Evolutionary conservation across 2,797 vertebrate species (phyloP).

Genomic region (Myotis findleyi): DNA sequence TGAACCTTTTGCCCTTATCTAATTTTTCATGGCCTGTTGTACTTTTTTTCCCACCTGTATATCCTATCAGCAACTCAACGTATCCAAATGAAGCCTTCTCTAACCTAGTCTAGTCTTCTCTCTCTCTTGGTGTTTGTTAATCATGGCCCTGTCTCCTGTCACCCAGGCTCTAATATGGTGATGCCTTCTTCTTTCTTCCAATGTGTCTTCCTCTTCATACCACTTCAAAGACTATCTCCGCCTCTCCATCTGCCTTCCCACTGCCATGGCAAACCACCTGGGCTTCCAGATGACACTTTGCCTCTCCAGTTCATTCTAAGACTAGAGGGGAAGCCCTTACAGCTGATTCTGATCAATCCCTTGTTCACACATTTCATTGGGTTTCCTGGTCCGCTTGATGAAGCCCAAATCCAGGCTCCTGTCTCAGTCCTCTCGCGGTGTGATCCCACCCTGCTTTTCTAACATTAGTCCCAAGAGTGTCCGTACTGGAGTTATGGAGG

Average conservation of each 20-base stretch:
- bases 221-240: background rate
- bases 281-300: background rate
- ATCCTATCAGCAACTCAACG: background rate
- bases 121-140: background rate
- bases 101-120: background rate
- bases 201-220: background rate
- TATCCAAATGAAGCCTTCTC: background rate
- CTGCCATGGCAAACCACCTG: fast-evolving
- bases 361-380: background rate
- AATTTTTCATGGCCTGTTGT: background rate
- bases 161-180: background rate
- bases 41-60: background rate
- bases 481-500: background rate
- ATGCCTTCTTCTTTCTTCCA: background rate
- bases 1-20: background rate
- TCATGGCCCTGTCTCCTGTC: no score
- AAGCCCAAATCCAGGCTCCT: background rate
- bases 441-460: background rate
- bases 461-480: no score
- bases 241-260: background rate
- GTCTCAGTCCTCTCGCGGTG: background rate
- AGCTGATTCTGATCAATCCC: background rate
- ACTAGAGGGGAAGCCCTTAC: background rate
- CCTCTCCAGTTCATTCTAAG: background rate
- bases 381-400: background rate